These are phyloP conservation scores for Leptinotarsa tumamoca DNA, from an alignment of 2,888 invertebrate species.

Conservation along the genomic window DNA sequence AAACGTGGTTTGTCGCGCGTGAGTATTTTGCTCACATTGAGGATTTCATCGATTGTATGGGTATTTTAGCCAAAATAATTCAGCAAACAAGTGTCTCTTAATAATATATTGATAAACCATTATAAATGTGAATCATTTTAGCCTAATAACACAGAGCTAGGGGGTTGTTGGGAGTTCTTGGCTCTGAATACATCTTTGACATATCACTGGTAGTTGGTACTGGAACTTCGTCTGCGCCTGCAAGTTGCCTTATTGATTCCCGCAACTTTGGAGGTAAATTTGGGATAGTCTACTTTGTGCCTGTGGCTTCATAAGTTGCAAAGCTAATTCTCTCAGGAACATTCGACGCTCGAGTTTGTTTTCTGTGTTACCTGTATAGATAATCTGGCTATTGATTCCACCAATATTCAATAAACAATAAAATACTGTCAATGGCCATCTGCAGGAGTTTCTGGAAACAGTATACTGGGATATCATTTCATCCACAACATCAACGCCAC, in stretches of 20 bases:
- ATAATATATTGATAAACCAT: background rate
- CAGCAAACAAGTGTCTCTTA: background rate
- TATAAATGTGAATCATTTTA: background rate
- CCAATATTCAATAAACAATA: background rate
- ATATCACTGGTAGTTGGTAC: background rate
- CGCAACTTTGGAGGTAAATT: constrained; percentile 6
- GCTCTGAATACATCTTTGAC: background rate
- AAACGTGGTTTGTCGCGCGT: background rate
- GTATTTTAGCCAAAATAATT: background rate
- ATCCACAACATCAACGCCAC: background rate
- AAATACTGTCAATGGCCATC: background rate
- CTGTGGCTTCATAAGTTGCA: background rate
- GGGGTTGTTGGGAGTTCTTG: background rate
- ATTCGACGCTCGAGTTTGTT: constrained; percentile 11
- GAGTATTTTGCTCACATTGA: background rate
- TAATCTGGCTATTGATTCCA: background rate
- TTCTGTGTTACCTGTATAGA: background rate
- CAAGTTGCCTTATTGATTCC: background rate
- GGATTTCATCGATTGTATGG: background rate
- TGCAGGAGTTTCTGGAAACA: background rate
- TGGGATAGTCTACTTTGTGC: background rate
- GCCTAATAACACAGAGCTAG: background rate
- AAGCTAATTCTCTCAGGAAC: constrained; percentile 15
- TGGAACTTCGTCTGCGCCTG: constrained; percentile 4
- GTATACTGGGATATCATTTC: background rate